Conservation (phyloP, 92 coral and sea anemone genomes). For the Porites divaricata region DNA sequence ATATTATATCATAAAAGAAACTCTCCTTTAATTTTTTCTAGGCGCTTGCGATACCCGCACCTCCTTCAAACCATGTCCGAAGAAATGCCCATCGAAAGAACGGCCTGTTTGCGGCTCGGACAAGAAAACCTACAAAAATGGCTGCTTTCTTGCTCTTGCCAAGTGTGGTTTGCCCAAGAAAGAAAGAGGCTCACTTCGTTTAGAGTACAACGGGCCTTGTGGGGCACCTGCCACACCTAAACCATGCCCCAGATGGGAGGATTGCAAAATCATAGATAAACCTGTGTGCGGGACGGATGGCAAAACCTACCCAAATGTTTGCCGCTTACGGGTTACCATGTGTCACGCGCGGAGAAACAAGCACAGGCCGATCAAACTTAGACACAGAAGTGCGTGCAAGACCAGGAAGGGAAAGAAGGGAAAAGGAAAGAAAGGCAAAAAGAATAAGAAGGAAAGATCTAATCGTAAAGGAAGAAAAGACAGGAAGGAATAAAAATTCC, state of each 20-base stretch:
- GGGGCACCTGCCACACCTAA: slow-evolving; percentile 57
- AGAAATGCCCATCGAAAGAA: slow-evolving; percentile 61
- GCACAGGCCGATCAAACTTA: slow-evolving; percentile 36
- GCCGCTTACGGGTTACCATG: slow-evolving; percentile 84
- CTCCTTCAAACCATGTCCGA: slow-evolving; percentile 77
- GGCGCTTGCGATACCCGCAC: slow-evolving; percentile 78
- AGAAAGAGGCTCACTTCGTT: slow-evolving; percentile 56
- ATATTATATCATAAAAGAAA: too few species aligned
- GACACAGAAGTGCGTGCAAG: slow-evolving; percentile 30
- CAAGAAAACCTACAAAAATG: slow-evolving; percentile 84
- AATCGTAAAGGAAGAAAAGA: slow-evolving; percentile 20
- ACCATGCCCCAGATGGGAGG: slow-evolving; percentile 70
- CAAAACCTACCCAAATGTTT: slow-evolving; percentile 82
- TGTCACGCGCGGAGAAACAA: slow-evolving; percentile 71
- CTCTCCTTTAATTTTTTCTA: slow-evolving; percentile 2
- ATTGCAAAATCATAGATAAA: slow-evolving; percentile 65
- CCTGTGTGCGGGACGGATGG: slow-evolving; percentile 96
- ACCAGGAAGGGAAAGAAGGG: slow-evolving; percentile 14
- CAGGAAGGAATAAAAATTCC: not conserved
- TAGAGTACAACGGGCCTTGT: slow-evolving; percentile 66
- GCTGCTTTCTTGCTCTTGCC: slow-evolving; percentile 75
- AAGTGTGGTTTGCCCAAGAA: slow-evolving; percentile 81
- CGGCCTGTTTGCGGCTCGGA: slow-evolving; percentile 90
- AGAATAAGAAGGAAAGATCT: slow-evolving; percentile 2
- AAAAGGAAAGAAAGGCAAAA: slow-evolving; percentile 14